Evolutionary conservation across 2,113 vertebrate genomes (phyloP), one percentile per base, ranked within the genome.

Genomic region (Ctenodactylus gundi): DNA sequence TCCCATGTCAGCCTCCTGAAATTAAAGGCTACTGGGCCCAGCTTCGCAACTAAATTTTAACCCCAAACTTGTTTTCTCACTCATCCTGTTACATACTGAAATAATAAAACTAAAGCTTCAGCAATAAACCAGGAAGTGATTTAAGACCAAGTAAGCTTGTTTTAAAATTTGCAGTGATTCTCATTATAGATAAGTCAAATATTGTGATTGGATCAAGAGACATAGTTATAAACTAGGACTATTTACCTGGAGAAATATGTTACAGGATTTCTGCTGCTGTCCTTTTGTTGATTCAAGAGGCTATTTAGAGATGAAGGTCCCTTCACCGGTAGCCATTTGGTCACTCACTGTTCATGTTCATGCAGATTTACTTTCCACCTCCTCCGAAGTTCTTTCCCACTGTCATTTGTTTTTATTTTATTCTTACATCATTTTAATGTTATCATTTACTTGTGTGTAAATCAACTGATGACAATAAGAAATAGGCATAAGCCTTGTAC

Each of bases 21-120:
- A n/a, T n/a, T n/a, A n/a, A n/a, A n/a, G n/a, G n/a, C n/a, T n/a
- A n/a, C n/a, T n/a, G n/a, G n/a, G n/a, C n/a, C n/a, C n/a, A n/a
- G n/a, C n/a, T n/a, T 94, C 49, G 84, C 23, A 88, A 46, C 36
- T 65, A 81, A 80, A 85, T 90, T 96, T 25, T 77, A 94, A 88
- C 65, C 55, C 41, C 55, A 85, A 65, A 81, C 81, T 92, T 80
- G 14, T 73, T 92, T 88, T 84, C 39, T 93, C 27, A 75, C 46
- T 27, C 6, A 72, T 75, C 17, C 27, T 88, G 53, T 36, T 51
- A 1, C 41, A 67, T 65, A 92, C 36, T 49, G 92, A 92, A 72
- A 55, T 51, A 90, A 77, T 31, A 81, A 23, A 83, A 76, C 31
- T 85, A 3, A n/a, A 88, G 49, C 55, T 93, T 93, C 34, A 73